Base-by-base conservation (phyloP, 2,113 vertebrate genomes). In the Dryoscopus gambensis region DNA sequence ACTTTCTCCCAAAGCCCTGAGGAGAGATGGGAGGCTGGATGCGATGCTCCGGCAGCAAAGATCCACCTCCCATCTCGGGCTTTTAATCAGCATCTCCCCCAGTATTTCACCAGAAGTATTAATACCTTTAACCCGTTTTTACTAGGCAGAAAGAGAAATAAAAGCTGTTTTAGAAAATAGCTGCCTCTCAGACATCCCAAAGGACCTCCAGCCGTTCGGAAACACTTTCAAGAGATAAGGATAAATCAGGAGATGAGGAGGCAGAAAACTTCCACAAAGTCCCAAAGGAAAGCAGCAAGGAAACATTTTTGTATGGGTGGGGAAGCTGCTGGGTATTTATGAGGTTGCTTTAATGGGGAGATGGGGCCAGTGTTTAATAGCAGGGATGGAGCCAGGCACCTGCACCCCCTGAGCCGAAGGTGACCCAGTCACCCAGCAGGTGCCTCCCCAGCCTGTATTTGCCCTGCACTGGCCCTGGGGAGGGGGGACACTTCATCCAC, bases 41-140 rank as follows among this genome's bases (percentile, higher is more conserved):
- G 0, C 12, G 7, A 50, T 0, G 3, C 65, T 83, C 57, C 2
- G 0, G 56, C 64, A 65, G 74, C 4, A 1, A 63, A 27, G 11
- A 87, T 87, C 62, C 64, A 28, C 53, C 62, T 78, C 70, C 83
- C 50, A 53, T 31, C 47, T n/a, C 0, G 0, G 11, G 64, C 47
- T 95, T 97, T 87, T 69, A 39, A 92, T 75, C 84, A 89, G 31
- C 64, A 23, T 55, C 52, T 71, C 84, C 52, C 27, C 10, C 22
- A 68, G 30, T 44, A 46, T 68, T 84, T 84, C 70, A 67, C 21
- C 44, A 50, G 33, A n/a, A 68, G 59, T 63, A 71, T 73, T 75
- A 89, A 84, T 76, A n/a, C 40, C 62, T 73, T 87, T 73, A 84
- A 69, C 40, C 28, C 23, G 0, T 79, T 97, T 97, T 95, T 71